Evolutionary conservation across 2,888 invertebrate genomes (phyloP).

Genomic region (Brachycybe producta): DNA sequence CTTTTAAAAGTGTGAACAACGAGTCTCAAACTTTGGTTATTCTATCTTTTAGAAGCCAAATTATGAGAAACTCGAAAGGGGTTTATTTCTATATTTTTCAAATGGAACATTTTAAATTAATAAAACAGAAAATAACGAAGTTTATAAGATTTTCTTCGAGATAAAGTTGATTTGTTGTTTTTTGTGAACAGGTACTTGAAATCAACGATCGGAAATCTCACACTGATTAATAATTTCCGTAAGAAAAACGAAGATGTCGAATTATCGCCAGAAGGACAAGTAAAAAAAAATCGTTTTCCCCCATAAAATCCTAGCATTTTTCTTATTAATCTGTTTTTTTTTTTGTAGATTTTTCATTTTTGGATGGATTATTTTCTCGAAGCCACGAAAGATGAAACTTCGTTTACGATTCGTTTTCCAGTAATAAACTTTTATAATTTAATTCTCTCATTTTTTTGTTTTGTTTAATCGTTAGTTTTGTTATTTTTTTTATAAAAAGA

Average conservation of each 20-base stretch:
- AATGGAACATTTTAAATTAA: too few species aligned
- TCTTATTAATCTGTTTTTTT: background rate
- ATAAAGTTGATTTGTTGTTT: background rate
- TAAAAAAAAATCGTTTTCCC: too few species aligned
- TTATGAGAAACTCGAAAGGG: too few species aligned
- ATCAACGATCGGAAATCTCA: conserved; percentile 91
- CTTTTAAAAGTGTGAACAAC: too few species aligned
- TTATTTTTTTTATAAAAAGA: conserved; percentile 3
- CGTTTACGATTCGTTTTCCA: conserved; percentile 77
- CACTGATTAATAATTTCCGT: conserved; percentile 75
- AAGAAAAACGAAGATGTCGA: conserved; percentile 60
- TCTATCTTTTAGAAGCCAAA: too few species aligned
- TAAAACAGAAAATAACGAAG: too few species aligned
- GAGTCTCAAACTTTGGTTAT: too few species aligned
- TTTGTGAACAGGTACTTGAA: conserved; percentile 59
- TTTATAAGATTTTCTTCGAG: background rate
- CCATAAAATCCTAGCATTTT: too few species aligned
- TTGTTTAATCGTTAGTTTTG: background rate
- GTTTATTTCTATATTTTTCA: too few species aligned
- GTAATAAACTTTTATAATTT: conserved; percentile 41
- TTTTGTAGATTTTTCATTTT: conserved; percentile 68
- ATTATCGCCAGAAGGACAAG: conserved; percentile 50
- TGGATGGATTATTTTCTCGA: conserved; percentile 99
- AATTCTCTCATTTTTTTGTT: background rate
- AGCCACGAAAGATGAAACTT: conserved; percentile 67